Conservation (phyloP, 2,113 vertebrate genomes). For the Plectropomus leopardus region DNA sequence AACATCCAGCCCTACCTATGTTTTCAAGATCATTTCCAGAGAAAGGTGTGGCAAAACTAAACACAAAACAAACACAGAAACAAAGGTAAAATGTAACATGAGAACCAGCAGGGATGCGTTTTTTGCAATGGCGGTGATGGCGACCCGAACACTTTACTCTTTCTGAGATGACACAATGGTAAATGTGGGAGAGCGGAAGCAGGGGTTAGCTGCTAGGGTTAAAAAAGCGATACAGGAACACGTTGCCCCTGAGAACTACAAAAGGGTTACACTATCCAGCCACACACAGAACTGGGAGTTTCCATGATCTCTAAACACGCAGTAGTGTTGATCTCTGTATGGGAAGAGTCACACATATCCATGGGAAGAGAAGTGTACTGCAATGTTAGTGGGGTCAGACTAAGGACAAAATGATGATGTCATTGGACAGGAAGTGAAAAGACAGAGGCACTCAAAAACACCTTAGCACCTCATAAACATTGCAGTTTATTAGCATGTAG, state of each 20-base stretch:
- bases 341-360: slow-evolving; percentile 9
- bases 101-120: slow-evolving; percentile 15
- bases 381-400: slow-evolving; percentile 8
- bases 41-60: slow-evolving; percentile 31
- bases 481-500: too few relatives aligned
- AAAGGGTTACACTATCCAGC: neutral
- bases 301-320: slow-evolving; percentile 37
- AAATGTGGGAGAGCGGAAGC: slow-evolving; percentile 53
- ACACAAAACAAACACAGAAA: slow-evolving; percentile 22
- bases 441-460: neutral
- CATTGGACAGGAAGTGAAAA: slow-evolving; percentile 9
- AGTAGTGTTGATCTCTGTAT: slow-evolving; percentile 9
- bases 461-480: too few relatives aligned
- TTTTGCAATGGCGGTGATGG: slow-evolving; percentile 17
- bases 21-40: slow-evolving; percentile 35
- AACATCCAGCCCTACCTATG: slow-evolving; percentile 59
- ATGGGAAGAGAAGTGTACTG: slow-evolving; percentile 15
- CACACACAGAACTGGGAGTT: slow-evolving; percentile 17
- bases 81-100: slow-evolving; percentile 4
- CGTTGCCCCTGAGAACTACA: slow-evolving; percentile 19
- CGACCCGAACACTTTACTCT: slow-evolving; percentile 39
- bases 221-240: slow-evolving; percentile 51
- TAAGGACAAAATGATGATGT: slow-evolving; percentile 33
- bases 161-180: slow-evolving; percentile 50
- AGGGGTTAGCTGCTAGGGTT: slow-evolving; percentile 36